Evolutionary conservation across 2,113 vertebrate genomes (phyloP).

Genomic region (Perccottus glenii): DNA sequence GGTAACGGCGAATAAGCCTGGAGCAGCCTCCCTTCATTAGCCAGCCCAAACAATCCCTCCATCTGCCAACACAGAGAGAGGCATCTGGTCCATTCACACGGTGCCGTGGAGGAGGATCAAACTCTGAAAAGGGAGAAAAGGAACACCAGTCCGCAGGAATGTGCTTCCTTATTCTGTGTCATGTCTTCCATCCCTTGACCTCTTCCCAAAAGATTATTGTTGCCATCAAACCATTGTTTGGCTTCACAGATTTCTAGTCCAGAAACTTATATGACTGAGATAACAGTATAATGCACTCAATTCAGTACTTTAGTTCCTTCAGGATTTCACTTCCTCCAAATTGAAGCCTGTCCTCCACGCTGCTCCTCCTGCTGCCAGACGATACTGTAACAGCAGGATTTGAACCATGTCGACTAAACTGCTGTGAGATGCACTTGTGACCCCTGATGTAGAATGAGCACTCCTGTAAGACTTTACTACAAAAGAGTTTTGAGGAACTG

Average conservation of each 20-base stretch:
- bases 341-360: not conserved
- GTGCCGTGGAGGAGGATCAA: slow-evolving; percentile 34
- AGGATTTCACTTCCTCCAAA: not conserved
- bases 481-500: not conserved
- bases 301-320: no score
- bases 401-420: slow-evolving; percentile 39
- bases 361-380: not conserved
- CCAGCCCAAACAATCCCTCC: slow-evolving; percentile 63
- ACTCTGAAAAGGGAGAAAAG: slow-evolving; percentile 35
- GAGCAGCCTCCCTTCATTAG: slow-evolving; percentile 58
- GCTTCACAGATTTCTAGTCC: not conserved
- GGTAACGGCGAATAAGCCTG: slow-evolving; percentile 52
- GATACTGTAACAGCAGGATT: slow-evolving; percentile 48
- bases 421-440: slow-evolving; percentile 31
- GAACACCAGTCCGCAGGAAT: slow-evolving; percentile 54
- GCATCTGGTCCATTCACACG: slow-evolving; percentile 71
- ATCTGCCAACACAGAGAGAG: slow-evolving; percentile 61
- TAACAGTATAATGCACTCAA: not conserved
- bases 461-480: not conserved
- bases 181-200: slow-evolving; percentile 24
- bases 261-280: not conserved
- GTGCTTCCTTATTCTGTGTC: slow-evolving; percentile 34
- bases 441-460: slow-evolving; percentile 7
- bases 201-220: slow-evolving; percentile 14
- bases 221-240: not conserved